These are phyloP conservation scores for Elysia crispata DNA, from an alignment of 2,888 invertebrate species.

Conservation along the genomic window DNA sequence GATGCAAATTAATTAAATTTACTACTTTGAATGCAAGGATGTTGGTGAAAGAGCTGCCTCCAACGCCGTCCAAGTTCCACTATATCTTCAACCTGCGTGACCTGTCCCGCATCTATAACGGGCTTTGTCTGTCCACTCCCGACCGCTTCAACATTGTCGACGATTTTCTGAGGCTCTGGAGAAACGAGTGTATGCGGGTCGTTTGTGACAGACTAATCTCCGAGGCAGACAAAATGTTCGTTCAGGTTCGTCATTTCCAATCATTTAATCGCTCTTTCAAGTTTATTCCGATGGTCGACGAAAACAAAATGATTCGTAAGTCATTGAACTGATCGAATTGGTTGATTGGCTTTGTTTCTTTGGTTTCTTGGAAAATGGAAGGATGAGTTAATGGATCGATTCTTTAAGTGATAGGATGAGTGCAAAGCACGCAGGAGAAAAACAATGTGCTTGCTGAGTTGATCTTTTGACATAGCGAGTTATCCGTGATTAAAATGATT, in stretches of 20 bases:
- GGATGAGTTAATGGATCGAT: not conserved
- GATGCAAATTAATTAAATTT: too few relatives aligned
- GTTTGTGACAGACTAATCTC: slow-evolving; percentile 91
- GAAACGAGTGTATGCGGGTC: slow-evolving; percentile 92
- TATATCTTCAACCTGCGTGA: slow-evolving; percentile 96
- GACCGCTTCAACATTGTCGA: slow-evolving; percentile 83
- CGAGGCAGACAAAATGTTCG: slow-evolving; percentile 78
- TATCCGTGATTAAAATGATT: too few relatives aligned
- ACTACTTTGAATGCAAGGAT: slow-evolving; percentile 63
- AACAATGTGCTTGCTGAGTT: too few relatives aligned
- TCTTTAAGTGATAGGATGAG: too few relatives aligned
- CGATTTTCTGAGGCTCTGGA: slow-evolving; percentile 91
- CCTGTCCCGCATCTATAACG: slow-evolving; percentile 89
- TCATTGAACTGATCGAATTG: not conserved
- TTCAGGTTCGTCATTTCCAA: slow-evolving; percentile 64
- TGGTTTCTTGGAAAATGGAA: too few relatives aligned
- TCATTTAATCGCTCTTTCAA: not conserved
- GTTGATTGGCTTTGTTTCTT: too few relatives aligned
- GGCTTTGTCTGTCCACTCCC: slow-evolving; percentile 87
- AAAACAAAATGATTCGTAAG: not conserved
- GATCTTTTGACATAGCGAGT: too few relatives aligned
- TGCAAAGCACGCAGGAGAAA: too few relatives aligned
- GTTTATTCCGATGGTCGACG: too few relatives aligned
- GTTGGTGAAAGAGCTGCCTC: slow-evolving; percentile 87
- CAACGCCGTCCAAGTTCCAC: slow-evolving; percentile 95